Evolutionary conservation across 2,113 vertebrate genomes (phyloP).

Genomic region (Bolborhynchus lineola): DNA sequence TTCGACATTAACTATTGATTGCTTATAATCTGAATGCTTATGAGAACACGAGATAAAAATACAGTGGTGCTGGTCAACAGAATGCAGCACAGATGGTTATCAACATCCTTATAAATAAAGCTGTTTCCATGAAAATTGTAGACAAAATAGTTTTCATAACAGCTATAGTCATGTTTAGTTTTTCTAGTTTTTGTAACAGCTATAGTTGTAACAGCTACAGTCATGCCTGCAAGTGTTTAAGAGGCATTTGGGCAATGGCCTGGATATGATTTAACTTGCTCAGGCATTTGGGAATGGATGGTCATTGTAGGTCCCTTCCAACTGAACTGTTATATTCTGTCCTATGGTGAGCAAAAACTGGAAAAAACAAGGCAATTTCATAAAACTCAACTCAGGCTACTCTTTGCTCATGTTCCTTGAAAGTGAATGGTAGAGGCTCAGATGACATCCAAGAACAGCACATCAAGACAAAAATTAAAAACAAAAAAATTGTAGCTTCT

Average conservation of each 20-base stretch:
- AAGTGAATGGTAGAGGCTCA: background rate
- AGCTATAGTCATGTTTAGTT: fast-evolving
- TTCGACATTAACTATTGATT: slow-evolving; percentile 47
- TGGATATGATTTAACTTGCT: background rate
- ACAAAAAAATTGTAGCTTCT: background rate
- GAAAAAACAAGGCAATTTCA: background rate
- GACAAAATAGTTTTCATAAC: background rate
- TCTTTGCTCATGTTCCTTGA: background rate
- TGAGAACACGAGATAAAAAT: background rate
- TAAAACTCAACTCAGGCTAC: background rate
- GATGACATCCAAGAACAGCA: background rate
- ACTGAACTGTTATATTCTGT: background rate
- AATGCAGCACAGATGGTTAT: background rate
- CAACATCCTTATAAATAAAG: background rate
- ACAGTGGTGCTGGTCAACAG: background rate
- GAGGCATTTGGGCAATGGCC: background rate
- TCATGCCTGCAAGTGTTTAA: background rate
- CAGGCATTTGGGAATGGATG: background rate
- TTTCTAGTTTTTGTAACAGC: background rate
- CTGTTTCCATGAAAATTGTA: background rate
- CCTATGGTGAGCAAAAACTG: background rate
- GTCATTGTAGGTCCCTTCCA: background rate
- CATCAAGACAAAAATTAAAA: background rate
- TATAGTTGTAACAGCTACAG: background rate
- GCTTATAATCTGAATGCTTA: background rate